Evolutionary conservation across 1,140 invertebrate genomes (phyloP).

Genomic region (Drosophila tsacasi): DNA sequence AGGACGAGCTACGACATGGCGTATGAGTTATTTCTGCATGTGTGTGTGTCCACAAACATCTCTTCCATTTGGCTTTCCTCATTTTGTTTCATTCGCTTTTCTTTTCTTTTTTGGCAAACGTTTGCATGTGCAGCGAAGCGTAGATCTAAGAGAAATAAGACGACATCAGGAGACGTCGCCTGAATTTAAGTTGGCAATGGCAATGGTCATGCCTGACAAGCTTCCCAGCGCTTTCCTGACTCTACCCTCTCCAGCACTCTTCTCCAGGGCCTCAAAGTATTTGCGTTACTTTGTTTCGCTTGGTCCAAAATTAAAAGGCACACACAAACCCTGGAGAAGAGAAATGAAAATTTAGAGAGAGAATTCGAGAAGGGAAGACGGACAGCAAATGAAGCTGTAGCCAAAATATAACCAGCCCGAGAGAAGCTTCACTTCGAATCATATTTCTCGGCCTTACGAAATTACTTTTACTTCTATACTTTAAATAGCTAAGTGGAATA

Average conservation of each 20-base stretch:
- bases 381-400: conserved; percentile 21
- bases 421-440: neutral
- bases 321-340: conserved; percentile 17
- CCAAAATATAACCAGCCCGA: conserved; percentile 29
- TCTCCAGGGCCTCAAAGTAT: conserved; percentile 24
- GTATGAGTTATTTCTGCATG: conserved; percentile 60
- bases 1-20: conserved; percentile 57
- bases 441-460: neutral
- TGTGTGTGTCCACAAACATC: conserved; percentile 42
- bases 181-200: conserved; percentile 74
- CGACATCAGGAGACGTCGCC: conserved; percentile 61
- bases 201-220: conserved; percentile 76
- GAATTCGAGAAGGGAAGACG: neutral
- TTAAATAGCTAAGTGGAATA: neutral
- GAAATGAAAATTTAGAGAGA: conserved; percentile 9
- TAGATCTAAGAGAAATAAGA: conserved; percentile 78
- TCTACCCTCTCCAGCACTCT: neutral
- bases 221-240: conserved; percentile 1
- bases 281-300: conserved; percentile 15
- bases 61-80: conserved; percentile 54
- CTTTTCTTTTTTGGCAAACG: conserved; percentile 48
- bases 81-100: conserved; percentile 17
- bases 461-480: neutral
- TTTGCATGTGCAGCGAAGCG: conserved; percentile 78
- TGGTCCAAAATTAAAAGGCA: conserved; percentile 60